Conservation (phyloP, 2,888 invertebrate species). For the Papilio gigon region DNA sequence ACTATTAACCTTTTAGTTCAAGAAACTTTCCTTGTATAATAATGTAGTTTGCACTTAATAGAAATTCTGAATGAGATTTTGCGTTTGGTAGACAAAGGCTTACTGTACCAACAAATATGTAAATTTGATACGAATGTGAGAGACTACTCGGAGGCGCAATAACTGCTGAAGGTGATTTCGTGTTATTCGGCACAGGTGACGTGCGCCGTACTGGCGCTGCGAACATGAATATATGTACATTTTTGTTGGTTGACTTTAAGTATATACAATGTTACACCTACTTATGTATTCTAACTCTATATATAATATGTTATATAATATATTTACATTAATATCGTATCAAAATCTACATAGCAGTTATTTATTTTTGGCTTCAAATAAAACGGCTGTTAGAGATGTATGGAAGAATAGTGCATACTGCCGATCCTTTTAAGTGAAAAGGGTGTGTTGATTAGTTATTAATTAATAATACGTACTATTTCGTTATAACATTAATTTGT, state of each 20-base stretch:
- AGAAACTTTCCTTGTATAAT: conserved; percentile 42
- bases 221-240: neutral
- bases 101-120: conserved; percentile 22
- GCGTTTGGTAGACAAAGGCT: conserved; percentile 13
- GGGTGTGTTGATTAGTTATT: too few relatives aligned
- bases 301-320: too few relatives aligned
- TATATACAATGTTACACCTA: too few relatives aligned
- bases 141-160: conserved; percentile 9
- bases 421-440: too few relatives aligned
- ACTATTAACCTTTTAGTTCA: conserved; percentile 44
- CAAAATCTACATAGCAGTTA: too few relatives aligned
- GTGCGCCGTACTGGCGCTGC: neutral
- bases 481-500: too few relatives aligned
- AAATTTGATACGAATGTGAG: conserved; percentile 25
- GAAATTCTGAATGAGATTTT: conserved; percentile 12
- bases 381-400: too few relatives aligned
- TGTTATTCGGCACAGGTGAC: conserved; percentile 17
- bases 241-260: neutral
- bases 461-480: too few relatives aligned
- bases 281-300: too few relatives aligned
- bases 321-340: too few relatives aligned
- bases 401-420: too few relatives aligned
- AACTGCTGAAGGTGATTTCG: conserved; percentile 17
- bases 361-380: too few relatives aligned
- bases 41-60: conserved; percentile 29